Base-by-base conservation (phyloP, 2,113 vertebrate genomes). In the Smithornis capensis region DNA sequence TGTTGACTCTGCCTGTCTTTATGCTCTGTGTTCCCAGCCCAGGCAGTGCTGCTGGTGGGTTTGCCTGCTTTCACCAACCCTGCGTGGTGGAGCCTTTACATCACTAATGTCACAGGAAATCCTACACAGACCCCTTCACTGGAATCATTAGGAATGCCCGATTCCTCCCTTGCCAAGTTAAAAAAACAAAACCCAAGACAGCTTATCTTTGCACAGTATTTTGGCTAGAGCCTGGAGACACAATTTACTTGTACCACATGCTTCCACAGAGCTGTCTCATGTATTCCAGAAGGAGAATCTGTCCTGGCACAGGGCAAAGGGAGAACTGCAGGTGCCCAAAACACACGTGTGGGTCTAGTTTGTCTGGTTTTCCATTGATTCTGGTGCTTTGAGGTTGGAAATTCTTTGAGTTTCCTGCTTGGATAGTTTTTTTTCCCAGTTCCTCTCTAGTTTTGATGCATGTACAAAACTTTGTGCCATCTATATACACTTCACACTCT, bases 71-170 rank as follows among this genome's bases (percentile, higher is more conserved):
- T 62, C 37, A 31, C 31, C 42, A 6, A 6, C 28, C 9, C 38
- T 70, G 56, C 4, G 0, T 4, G 17, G 17, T 53, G n/a, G 11
- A 62, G 29, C 35, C 67, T 68, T 82, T 50, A 47, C 22, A 6
- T 49, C 56, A 12, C 5, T 23, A 22, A n/a, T 11, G 12, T 92
- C 52, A 18, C 23, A 29, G 42, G 70, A 79, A 85, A 57, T 29
- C 1, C 0, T 45, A 15, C 10, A 7, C 35, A 0, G 35, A 21
- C 22, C 2, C 19, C 56, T 70, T 67, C 3, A 1, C 4, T 53
- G 23, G 24, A 29, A 10, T 67, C 13, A 9, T 31, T 67, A 57
- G 23, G 22, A 78, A 28, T 44, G 28, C 6, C 67, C 35, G 18
- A 11, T 75, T 87, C 37, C 31, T 94, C n/a, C 29, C 29, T 83